Evolutionary conservation across 2,113 vertebrate genomes (phyloP).

Genomic region (Chaetodon trifascialis): DNA sequence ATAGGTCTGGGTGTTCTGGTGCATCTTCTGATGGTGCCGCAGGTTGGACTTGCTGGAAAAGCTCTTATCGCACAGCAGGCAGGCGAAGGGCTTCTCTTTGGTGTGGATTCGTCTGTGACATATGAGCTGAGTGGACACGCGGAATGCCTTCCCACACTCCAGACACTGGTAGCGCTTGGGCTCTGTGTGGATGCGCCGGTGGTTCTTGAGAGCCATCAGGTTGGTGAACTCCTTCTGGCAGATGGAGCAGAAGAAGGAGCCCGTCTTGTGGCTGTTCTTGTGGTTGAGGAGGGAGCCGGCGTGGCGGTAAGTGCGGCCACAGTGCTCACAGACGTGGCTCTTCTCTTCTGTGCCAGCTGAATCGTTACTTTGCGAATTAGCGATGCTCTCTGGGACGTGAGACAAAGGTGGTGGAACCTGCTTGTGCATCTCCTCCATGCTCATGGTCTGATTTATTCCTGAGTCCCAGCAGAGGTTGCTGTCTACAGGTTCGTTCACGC

Average conservation of each 20-base stretch:
- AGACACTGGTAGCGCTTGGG: constrained; percentile 90
- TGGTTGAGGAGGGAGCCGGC: constrained; percentile 86
- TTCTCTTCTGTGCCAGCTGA: constrained; percentile 64
- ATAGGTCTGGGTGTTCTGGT: constrained; percentile 84
- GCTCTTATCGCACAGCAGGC: constrained; percentile 82
- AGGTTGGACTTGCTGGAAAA: constrained; percentile 88
- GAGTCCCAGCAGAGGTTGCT: constrained; percentile 69
- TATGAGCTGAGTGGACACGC: constrained; percentile 86
- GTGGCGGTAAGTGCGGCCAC: constrained; percentile 85
- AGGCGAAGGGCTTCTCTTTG: constrained; percentile 86
- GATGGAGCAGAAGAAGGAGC: constrained; percentile 82
- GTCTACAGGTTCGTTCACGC: background rate
- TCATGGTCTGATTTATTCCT: constrained; percentile 70
- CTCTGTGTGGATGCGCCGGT: constrained; percentile 86
- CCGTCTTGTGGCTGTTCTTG: constrained; percentile 87
- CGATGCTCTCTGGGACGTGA: constrained; percentile 52
- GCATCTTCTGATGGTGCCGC: constrained; percentile 88
- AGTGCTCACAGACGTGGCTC: constrained; percentile 85
- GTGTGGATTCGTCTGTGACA: constrained; percentile 86
- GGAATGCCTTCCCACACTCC: constrained; percentile 88
- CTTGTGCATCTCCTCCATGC: constrained; percentile 62
- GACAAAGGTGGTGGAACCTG: constrained; percentile 69
- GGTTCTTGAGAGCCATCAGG: constrained; percentile 87
- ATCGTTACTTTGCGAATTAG: constrained; percentile 47
- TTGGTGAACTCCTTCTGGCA: constrained; percentile 87